Evolutionary conservation across 2,113 vertebrate species (phyloP), one percentile per base, ranked within the genome.

Genomic region (Leptosomus discolor): DNA sequence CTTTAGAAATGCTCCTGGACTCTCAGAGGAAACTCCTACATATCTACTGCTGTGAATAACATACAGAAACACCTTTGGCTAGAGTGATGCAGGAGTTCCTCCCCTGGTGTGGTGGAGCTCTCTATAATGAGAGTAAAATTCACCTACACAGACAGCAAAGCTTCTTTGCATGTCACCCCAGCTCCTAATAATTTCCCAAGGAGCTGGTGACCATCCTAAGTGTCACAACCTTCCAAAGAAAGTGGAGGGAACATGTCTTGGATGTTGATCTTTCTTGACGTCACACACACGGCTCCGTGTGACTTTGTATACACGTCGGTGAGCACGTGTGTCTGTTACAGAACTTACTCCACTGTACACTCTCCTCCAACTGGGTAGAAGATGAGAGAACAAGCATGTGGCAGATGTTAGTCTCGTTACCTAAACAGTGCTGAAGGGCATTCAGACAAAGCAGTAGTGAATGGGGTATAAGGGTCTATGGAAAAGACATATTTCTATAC

Each of bases 301-400:
- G n/a, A 18, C 36, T 84, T 51, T n/a, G 8, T 16, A 27, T 5
- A 17, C 30, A 0, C 1, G 3, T 29, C 1, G 0, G 2, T 6
- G n/a, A 29, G 15, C 26, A 15, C 5, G 30, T 30, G 27, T 43
- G 10, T 17, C 9, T 53, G 18, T 29, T 63, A 26, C 8, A 69
- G 57, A 68, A 34, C 8, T 5, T n/a, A 23, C 11, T 48, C 26
- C 8, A 2, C 15, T 34, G 21, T 4, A 70, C 39, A 34, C 54
- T 68, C 19, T 78, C 56, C 21, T 92, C 27, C 46, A 43, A 5
- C 79, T 34, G 39, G 48, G 23, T 41, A 77, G 45, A 48, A 53
- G 24, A 76, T 23, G 58, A 46, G 45, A 48, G 36, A 69, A 27
- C 48, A 56, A 81, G 34, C 32, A 23, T 15, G 3, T 12, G 56